phyloP scores from a whole-genome alignment of 1,140 invertebrate genomes.

The Ganaspis sp. region DNA sequence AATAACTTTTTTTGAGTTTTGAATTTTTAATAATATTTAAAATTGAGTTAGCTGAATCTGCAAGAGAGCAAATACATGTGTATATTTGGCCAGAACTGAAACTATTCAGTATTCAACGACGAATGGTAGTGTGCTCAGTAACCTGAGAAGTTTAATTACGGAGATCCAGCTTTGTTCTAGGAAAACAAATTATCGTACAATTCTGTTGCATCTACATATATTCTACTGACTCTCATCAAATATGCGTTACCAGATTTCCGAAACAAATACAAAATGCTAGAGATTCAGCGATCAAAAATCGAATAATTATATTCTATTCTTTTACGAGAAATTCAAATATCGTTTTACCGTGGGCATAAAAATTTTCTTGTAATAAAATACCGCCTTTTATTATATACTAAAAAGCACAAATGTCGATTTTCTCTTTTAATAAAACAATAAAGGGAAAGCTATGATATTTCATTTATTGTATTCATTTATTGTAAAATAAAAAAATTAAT shows the following conservation, averaged over 20 bases:
- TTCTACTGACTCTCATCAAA: background rate
- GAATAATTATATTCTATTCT: background rate
- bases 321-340: no score
- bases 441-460: no score
- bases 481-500: no score
- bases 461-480: no score
- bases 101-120: background rate
- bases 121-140: background rate
- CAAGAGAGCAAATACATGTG: background rate
- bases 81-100: background rate
- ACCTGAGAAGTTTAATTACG: conserved; percentile 19
- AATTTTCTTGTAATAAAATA: no score
- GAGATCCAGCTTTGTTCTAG: conserved; percentile 9
- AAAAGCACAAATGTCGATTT: no score
- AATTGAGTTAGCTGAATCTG: background rate
- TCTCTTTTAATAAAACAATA: no score
- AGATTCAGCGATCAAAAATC: background rate
- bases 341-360: no score
- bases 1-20: background rate
- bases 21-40: background rate
- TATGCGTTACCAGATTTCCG: background rate
- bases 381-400: no score
- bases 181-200: conserved; percentile 11
- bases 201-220: conserved; percentile 1
- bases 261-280: background rate